Evolutionary conservation across 37 sponge, comb jelly and placozoan genomes (phyloP).

Genomic region (Crambe crambe): DNA sequence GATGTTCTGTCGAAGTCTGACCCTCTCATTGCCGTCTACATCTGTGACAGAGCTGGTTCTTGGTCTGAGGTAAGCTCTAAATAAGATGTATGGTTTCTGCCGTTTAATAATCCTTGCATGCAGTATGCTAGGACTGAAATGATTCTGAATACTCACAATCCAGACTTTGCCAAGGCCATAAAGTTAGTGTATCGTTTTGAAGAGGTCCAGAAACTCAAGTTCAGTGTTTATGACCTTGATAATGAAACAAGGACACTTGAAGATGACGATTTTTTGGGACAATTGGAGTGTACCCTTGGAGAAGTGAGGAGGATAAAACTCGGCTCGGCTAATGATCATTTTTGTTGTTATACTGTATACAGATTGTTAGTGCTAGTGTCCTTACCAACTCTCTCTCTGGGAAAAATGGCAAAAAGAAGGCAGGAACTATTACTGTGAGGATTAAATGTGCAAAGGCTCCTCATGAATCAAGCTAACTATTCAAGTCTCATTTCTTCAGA

Average conservation of each 20-base stretch:
- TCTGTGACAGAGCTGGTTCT: background rate
- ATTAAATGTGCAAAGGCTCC: no score
- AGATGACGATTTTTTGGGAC: constrained; percentile 79
- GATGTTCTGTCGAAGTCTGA: constrained; percentile 83
- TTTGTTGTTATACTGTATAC: background rate
- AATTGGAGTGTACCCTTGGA: constrained; percentile 66
- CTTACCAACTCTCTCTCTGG: constrained; percentile 5
- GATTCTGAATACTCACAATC: constrained; percentile 70
- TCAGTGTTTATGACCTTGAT: constrained; percentile 88
- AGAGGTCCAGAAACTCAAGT: constrained; percentile 82
- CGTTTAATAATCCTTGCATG: background rate
- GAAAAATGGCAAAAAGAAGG: constrained; percentile 20
- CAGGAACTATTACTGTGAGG: constrained; percentile 76
- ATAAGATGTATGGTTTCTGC: background rate
- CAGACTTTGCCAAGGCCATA: constrained; percentile 81
- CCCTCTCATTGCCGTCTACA: constrained; percentile 54
- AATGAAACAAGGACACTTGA: constrained; percentile 47
- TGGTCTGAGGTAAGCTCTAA: constrained; percentile 26
- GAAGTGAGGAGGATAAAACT: constrained; percentile 38
- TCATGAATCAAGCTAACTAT: background rate
- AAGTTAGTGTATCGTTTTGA: constrained; percentile 91
- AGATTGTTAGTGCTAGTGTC: constrained; percentile 55
- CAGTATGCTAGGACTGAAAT: constrained; percentile 82
- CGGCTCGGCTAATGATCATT: no score
- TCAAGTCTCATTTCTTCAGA: constrained; percentile 18